Base-by-base conservation (phyloP, 2,797 vertebrate genomes). In the Etheostoma perlongum region DNA sequence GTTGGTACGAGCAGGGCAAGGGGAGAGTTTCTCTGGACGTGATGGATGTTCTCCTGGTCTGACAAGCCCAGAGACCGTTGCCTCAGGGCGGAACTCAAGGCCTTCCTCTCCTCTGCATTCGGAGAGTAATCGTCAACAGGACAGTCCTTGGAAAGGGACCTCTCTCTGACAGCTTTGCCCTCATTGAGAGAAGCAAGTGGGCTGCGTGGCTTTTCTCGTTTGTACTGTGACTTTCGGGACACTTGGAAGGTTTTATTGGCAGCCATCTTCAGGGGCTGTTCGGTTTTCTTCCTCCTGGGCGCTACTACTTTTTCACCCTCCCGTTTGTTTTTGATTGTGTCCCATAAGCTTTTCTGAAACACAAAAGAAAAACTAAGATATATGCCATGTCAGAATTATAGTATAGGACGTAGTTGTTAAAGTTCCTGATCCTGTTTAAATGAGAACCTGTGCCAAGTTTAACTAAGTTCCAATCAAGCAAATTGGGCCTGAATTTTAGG, bases 331-430 rank as follows among this genome's bases (percentile, higher is more conserved):
- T 96, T 98, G 82, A 96, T 95, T 6, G 94, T 89, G 84, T 97
- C 94, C 98, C 97, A 99, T 83, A 98, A 92, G 76, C 93, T 96
- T 86, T 87, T 97, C 98, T 99, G 91, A 77, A 94, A 94, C 63
- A 72, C 21, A 82, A 3, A 70, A 49, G 2, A 33, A 46, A 58
- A 23, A 16, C 9, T 23, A 40, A 36, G 46, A 4, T n/a, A 5
- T 12, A 18, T 27, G 16, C 5, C 23, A 27, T 4, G 12, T 73
- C 14, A 65, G 0, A 53, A 47, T 3, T 3, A 55, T 12, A 11
- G 27, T 46, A 11, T 27, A 8, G 14, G 15, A 16, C 9, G 3
- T 7, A 12, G 18, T 19, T 8, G 6, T 27, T 49, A 15, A 15
- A n/a, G 44, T 15, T 49, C 4, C 18, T 3, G 4, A 69, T 9